Conservation (phyloP, 2,888 invertebrate species). For the Melitaea athalia region DNA sequence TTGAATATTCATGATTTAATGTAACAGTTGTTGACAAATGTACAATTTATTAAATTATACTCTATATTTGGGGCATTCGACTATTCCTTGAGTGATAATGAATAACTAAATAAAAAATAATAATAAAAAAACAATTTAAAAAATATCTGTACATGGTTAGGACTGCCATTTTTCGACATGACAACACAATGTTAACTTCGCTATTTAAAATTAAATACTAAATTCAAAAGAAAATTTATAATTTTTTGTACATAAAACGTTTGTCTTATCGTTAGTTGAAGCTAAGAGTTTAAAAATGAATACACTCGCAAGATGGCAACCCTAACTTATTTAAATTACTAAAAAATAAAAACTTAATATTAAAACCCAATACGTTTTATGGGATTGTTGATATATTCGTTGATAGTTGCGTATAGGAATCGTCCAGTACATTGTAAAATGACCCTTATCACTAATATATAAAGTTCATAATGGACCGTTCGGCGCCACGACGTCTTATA, state of each 20-base stretch:
- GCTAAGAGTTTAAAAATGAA: background rate
- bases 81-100: background rate
- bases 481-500: constrained; percentile 48
- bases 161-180: constrained; percentile 5
- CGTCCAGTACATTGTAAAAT: constrained; percentile 13
- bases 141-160: background rate
- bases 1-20: constrained; percentile 9
- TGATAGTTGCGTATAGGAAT: constrained; percentile 9
- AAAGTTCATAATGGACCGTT: constrained; percentile 5
- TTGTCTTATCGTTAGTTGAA: background rate
- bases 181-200: background rate
- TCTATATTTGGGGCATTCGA: constrained; percentile 7
- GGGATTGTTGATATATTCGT: background rate
- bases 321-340: background rate
- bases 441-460: constrained; percentile 1
- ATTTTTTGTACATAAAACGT: too few relatives aligned
- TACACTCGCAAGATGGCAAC: background rate
- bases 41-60: constrained; percentile 7
- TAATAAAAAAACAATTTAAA: background rate
- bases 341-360: background rate
- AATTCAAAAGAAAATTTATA: too few relatives aligned
- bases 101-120: background rate
- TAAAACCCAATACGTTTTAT: background rate
- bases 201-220: background rate
- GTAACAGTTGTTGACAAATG: constrained; percentile 11